A percentile compares a stretch with the other conserved stretches of the same genome.
Conservation (phyloP, 1,140 invertebrate species). For the Uloborus diversus region DNA sequence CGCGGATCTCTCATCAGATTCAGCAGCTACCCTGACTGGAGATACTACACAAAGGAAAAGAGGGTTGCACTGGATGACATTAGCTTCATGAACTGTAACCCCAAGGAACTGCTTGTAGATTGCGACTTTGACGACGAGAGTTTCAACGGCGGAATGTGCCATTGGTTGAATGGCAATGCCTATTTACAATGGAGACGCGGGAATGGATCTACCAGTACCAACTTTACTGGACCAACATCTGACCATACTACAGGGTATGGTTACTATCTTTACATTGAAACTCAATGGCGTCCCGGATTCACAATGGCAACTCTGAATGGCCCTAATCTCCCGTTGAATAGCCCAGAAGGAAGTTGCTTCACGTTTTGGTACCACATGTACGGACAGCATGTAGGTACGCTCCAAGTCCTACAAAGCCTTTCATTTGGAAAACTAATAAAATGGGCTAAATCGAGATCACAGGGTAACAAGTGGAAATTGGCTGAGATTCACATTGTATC, state of each 20-base stretch:
- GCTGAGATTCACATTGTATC: slow-evolving; percentile 28
- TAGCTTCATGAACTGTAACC: slow-evolving; percentile 55
- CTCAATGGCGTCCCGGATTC: background rate
- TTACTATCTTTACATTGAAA: slow-evolving; percentile 58
- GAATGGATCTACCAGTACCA: slow-evolving; percentile 11
- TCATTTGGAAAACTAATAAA: background rate
- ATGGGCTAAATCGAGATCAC: slow-evolving; percentile 2
- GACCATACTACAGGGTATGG: slow-evolving; percentile 59
- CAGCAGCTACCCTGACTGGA: background rate
- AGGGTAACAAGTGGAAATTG: slow-evolving; percentile 46
- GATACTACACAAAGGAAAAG: background rate
- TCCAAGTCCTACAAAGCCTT: slow-evolving; percentile 31
- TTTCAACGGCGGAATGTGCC: slow-evolving; percentile 42
- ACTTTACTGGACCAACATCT: slow-evolving; percentile 54
- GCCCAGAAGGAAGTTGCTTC: slow-evolving; percentile 52
- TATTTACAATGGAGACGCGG: slow-evolving; percentile 39
- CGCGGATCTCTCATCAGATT: slow-evolving; percentile 9
- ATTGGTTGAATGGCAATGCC: slow-evolving; percentile 20
- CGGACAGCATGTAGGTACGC: slow-evolving; percentile 48
- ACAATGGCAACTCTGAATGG: slow-evolving; percentile 20
- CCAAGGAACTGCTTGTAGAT: slow-evolving; percentile 50
- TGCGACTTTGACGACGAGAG: slow-evolving; percentile 57
- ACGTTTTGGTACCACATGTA: slow-evolving; percentile 61
- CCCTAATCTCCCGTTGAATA: slow-evolving; percentile 28
- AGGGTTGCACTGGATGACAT: slow-evolving; percentile 50